phyloP scores from a whole-genome alignment of 2,797 vertebrate species.

The Pseudocheirus occidentalis region DNA sequence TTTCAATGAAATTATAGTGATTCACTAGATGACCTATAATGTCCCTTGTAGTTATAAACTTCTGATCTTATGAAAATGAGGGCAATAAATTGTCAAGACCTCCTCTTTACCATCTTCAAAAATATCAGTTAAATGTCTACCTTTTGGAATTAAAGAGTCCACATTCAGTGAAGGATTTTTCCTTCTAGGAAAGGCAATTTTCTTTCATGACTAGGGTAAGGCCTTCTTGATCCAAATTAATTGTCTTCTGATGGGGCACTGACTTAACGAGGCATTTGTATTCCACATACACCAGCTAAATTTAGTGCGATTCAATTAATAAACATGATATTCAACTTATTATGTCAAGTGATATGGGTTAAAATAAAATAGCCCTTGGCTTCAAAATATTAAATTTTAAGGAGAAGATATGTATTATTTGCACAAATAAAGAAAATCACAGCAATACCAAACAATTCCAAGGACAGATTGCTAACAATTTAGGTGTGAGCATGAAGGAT shows the following conservation, averaged over 20 bases:
- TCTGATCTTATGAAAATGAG: neutral
- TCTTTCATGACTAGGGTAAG: neutral
- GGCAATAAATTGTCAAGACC: neutral
- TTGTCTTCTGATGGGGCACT: neutral
- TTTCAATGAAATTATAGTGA: neutral
- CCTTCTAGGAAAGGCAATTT: neutral
- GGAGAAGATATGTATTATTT: neutral
- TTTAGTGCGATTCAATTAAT: neutral
- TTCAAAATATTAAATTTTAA: neutral
- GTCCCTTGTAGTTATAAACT: neutral
- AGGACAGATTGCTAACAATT: neutral
- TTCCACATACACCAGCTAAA: neutral
- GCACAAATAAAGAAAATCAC: neutral
- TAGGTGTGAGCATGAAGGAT: neutral
- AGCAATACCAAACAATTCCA: neutral
- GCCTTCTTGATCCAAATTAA: neutral
- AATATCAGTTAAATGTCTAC: neutral
- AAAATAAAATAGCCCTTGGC: neutral
- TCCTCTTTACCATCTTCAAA: neutral
- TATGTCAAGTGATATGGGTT: neutral
- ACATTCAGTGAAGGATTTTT: neutral
- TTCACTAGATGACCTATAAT: neutral
- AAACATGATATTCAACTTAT: neutral
- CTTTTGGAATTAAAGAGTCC: neutral
- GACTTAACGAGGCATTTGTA: neutral